Evolutionary conservation across 2,113 vertebrate species (phyloP), one percentile per base, ranked within the genome.

Genomic region (Trichomycterus rosablanca): DNA sequence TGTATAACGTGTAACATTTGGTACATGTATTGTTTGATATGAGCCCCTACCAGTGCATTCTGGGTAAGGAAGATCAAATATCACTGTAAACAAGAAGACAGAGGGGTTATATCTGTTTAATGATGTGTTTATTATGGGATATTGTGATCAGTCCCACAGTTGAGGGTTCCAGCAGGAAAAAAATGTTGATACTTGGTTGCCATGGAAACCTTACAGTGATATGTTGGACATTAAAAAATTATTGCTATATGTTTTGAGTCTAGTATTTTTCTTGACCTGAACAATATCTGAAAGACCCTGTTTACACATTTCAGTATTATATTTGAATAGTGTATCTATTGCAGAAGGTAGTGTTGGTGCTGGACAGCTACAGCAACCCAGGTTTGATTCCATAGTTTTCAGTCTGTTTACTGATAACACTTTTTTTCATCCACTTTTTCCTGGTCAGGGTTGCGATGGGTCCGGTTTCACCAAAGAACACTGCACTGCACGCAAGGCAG

Each of bases 201-300:
- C 37, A 56, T 40, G 62, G 78, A 78, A 80, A 84, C 68, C 52
- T 35, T 72, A 67, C 72, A 79, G 75, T 77, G 76, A 83, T 78
- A 81, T 77, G 78, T 82, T 86, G 81, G 81, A 78, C 72, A 81
- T 83, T 81, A 86, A 86, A 86, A 44, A 78, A 63, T 76, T 79
- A 79, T 80, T 83, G 78, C 73, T 83, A 85, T 23, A 65, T 64
- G 18, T 65, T n/a, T 63, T 44, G 24, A 34, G 20, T 49, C 15
- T 56, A 66, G 34, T 71, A 58, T 59, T 14, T 45, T 52, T n/a
- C n/a, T n/a, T n/a, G n/a, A n/a, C n/a, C n/a, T n/a, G n/a, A n/a
- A n/a, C n/a, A n/a, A 49, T 48, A 48, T 52, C 19, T 22, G n/a
- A 57, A 74, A 44, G 16, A 12, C n/a, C 26, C n/a, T n/a, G n/a